Conservation (phyloP, 2,888 invertebrate genomes). For the Pseudeuparius sepicola region DNA sequence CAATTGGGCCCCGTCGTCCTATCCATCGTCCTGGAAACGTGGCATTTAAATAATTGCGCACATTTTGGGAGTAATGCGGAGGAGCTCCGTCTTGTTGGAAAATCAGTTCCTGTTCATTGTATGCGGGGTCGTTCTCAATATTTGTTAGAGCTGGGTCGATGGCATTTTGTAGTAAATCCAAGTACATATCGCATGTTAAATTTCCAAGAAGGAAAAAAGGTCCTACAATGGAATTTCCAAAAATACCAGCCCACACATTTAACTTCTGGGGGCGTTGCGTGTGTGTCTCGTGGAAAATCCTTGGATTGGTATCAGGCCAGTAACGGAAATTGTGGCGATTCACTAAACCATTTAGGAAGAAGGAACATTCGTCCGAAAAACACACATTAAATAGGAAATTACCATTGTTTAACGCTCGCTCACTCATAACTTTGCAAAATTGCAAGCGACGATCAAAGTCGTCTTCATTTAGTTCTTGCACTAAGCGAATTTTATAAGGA, state of each 20-base stretch:
- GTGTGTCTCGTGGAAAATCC: constrained; percentile 12
- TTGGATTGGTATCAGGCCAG: constrained; percentile 10
- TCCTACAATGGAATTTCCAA: constrained; percentile 14
- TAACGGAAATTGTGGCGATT: no score
- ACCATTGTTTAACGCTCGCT: constrained; percentile 1
- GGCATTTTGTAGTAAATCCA: no score
- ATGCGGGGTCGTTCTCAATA: constrained; percentile 12
- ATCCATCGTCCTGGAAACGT: constrained; percentile 8
- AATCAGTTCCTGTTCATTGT: constrained; percentile 5
- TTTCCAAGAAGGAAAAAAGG: constrained; percentile 12
- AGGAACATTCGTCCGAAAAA: no score
- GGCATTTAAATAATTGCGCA: constrained; percentile 6
- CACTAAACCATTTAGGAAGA: constrained; percentile 12
- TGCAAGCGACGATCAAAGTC: no score
- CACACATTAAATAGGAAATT: no score
- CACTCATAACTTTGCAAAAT: constrained; percentile 11
- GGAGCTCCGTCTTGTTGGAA: no score
- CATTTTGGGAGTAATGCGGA: no score
- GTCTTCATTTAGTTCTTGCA: no score
- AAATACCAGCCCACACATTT: no score
- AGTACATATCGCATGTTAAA: constrained; percentile 14
- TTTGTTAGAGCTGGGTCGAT: constrained; percentile 11
- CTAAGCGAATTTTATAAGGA: no score
- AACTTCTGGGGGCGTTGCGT: constrained; percentile 10
- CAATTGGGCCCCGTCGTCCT: neutral